A percentile compares a stretch with the other conserved stretches of the same genome.
Evolutionary conservation across 2,888 invertebrate species (phyloP).

Genomic region (Epistrophella euchroma): DNA sequence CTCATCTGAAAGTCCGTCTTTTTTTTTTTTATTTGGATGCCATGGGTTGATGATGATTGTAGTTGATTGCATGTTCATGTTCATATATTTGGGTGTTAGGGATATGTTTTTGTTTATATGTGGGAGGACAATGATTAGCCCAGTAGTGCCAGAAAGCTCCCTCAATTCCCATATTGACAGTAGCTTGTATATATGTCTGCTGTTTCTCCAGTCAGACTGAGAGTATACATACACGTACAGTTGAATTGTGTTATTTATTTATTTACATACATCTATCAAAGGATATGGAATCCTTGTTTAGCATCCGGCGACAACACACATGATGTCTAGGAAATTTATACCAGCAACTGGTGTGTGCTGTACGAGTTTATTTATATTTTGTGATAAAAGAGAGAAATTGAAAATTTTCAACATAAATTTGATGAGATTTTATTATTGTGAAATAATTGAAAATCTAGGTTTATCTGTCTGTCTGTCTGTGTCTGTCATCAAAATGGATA

Average conservation of each 20-base stretch:
- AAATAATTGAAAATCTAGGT: constrained; percentile 17
- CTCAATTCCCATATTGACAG: constrained; percentile 23
- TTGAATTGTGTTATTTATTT: constrained; percentile 14
- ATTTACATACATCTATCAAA: constrained; percentile 23
- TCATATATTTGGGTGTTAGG: background rate
- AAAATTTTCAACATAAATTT: constrained; percentile 27
- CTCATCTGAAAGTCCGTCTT: constrained; percentile 15
- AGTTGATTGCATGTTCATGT: background rate
- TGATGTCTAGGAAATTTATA: constrained; percentile 23
- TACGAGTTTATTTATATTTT: background rate
- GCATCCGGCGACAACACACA: background rate
- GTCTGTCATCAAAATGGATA: constrained; percentile 2
- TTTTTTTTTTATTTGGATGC: background rate
- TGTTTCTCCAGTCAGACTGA: no score
- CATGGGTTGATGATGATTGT: constrained; percentile 36
- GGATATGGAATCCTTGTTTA: constrained; percentile 1
- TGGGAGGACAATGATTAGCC: constrained; percentile 44
- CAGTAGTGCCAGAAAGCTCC: constrained; percentile 14
- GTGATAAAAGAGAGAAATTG: constrained; percentile 20
- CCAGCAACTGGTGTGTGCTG: constrained; percentile 31
- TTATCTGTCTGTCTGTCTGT: background rate
- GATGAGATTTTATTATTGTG: constrained; percentile 24
- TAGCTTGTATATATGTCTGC: background rate
- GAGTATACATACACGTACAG: background rate
- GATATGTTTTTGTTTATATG: background rate